phyloP scores from a whole-genome alignment of 1,140 invertebrate species.

The Drosophila mayri region DNA sequence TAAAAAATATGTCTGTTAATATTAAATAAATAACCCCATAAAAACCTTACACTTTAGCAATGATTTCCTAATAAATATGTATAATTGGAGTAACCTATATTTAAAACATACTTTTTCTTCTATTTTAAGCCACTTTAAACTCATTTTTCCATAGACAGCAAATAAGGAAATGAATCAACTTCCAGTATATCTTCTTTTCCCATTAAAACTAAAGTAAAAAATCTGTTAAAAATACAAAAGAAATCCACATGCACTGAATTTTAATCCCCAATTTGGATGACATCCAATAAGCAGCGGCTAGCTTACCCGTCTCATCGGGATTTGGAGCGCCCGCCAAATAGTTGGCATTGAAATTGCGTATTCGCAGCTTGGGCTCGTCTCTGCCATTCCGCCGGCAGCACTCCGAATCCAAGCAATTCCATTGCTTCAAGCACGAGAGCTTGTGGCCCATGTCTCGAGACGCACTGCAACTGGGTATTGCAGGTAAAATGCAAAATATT shows the following conservation, averaged over 20 bases:
- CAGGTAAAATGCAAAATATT: neutral
- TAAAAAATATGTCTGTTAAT: neutral
- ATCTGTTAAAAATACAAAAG: neutral
- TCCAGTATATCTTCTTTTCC: neutral
- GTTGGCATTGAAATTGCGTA: conserved; percentile 44
- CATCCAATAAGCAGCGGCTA: neutral
- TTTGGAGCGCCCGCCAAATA: conserved; percentile 21
- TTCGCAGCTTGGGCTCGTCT: conserved; percentile 30
- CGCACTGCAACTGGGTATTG: neutral
- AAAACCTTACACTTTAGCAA: neutral
- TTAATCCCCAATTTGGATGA: conserved; percentile 5
- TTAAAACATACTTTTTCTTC: neutral
- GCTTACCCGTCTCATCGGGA: conserved; percentile 23
- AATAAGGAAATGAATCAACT: neutral
- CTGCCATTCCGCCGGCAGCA: conserved; percentile 2
- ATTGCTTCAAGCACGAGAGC: conserved; percentile 13
- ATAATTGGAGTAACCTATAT: neutral
- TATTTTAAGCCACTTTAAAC: neutral
- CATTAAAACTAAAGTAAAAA: neutral
- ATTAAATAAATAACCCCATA: neutral
- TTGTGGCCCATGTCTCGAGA: conserved; percentile 38
- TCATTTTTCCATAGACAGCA: neutral
- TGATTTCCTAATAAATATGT: neutral
- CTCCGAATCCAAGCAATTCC: conserved; percentile 15
- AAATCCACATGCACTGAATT: conserved; percentile 6